A percentile compares a stretch with the other conserved stretches of the same genome.
phyloP scores from a whole-genome alignment of 2,113 vertebrate genomes.

The Eurypyga helias region DNA sequence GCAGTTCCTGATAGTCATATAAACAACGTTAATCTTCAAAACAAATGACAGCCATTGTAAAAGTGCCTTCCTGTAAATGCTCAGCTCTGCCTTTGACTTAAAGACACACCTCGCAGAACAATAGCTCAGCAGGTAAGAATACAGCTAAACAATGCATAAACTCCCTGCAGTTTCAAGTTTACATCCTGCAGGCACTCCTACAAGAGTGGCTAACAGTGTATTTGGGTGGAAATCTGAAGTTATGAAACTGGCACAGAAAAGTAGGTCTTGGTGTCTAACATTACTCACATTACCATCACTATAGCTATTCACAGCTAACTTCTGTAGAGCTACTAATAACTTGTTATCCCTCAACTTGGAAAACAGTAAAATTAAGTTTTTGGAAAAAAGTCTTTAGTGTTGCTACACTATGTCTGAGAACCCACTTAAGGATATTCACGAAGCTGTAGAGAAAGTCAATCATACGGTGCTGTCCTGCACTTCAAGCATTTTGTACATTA shows the following conservation, averaged over 20 bases:
- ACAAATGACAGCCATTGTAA: constrained; percentile 52
- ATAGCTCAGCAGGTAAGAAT: constrained; percentile 79
- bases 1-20: neutral
- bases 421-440: neutral
- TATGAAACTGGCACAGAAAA: neutral
- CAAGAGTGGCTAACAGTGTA: neutral
- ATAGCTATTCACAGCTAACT: neutral
- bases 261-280: neutral
- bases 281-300: neutral
- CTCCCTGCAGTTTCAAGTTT: neutral
- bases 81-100: constrained; percentile 68
- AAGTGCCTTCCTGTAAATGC: constrained; percentile 51
- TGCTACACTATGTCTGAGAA: neutral
- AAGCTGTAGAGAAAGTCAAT: neutral
- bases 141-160: neutral
- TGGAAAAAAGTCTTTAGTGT: neutral
- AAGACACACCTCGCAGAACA: constrained; percentile 82
- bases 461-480: neutral
- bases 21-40: constrained; percentile 54
- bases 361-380: neutral
- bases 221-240: neutral
- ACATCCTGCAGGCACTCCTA: constrained; percentile 38
- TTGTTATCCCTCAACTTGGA: neutral
- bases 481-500: neutral
- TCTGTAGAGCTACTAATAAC: neutral